These are phyloP conservation scores for Thryonomys swinderianus DNA, from an alignment of 2,113 vertebrate species.

Conservation along the genomic window DNA sequence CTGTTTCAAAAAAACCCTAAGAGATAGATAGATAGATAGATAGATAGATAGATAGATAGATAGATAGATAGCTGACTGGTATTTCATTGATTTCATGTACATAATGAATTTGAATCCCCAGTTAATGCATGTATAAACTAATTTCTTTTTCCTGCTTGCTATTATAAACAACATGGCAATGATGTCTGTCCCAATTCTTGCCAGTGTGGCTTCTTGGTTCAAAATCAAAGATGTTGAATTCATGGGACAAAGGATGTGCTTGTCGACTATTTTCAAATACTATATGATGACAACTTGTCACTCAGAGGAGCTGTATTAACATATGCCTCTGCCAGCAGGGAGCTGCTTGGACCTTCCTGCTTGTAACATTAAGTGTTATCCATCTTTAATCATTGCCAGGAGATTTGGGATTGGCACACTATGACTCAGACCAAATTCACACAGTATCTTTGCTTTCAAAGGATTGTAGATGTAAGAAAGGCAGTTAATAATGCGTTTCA, in stretches of 20 bases:
- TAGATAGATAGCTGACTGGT: neutral
- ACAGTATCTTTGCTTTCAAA: conserved; percentile 17
- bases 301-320: neutral
- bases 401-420: neutral
- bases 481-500: neutral
- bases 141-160: neutral
- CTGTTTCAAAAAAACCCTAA: no score
- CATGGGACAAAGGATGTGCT: neutral
- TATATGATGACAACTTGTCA: neutral
- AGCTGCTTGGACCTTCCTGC: neutral
- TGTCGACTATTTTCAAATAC: neutral
- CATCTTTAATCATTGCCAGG: neutral
- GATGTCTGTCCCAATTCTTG: neutral
- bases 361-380: neutral
- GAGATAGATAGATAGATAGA: no score
- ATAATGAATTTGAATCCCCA: neutral
- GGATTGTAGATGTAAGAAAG: neutral
- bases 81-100: conserved; percentile 20
- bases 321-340: neutral
- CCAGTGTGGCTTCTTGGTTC: neutral
- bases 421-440: neutral
- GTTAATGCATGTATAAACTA: neutral
- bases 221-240: neutral
- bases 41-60: no score
- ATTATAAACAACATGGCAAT: neutral